These are phyloP conservation scores for Astur gentilis DNA, from an alignment of 2,113 vertebrate species.

Conservation along the genomic window DNA sequence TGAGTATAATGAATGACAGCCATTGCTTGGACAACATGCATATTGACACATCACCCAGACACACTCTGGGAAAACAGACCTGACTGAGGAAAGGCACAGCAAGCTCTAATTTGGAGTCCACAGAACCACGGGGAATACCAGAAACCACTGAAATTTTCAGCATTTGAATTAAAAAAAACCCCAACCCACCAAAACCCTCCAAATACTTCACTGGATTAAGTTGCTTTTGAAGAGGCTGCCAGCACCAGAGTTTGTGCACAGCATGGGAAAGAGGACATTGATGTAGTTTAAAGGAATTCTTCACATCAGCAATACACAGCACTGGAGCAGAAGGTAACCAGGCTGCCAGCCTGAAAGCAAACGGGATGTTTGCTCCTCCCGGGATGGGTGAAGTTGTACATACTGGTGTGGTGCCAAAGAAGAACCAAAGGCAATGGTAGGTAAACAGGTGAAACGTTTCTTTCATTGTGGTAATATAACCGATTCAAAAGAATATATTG, in stretches of 20 bases:
- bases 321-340: not conserved
- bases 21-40: not conserved
- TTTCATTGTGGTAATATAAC: not conserved
- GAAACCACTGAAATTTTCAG: not conserved
- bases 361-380: rapidly evolving
- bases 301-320: rapidly evolving
- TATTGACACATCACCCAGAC: rapidly evolving
- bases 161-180: too few species aligned
- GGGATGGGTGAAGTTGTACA: rapidly evolving
- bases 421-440: not conserved
- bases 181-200: rapidly evolving
- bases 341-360: not conserved
- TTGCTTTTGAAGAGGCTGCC: not conserved
- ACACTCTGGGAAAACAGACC: not conserved
- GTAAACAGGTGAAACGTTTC: not conserved
- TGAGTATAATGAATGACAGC: rapidly evolving
- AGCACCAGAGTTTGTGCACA: not conserved
- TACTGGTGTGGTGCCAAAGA: not conserved
- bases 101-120: rapidly evolving
- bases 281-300: not conserved
- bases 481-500: not conserved
- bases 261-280: not conserved
- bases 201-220: not conserved
- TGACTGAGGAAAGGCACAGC: not conserved
- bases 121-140: not conserved